phyloP scores from a whole-genome alignment of 2,113 vertebrate species.

The Ceyx cyanopectus region DNA sequence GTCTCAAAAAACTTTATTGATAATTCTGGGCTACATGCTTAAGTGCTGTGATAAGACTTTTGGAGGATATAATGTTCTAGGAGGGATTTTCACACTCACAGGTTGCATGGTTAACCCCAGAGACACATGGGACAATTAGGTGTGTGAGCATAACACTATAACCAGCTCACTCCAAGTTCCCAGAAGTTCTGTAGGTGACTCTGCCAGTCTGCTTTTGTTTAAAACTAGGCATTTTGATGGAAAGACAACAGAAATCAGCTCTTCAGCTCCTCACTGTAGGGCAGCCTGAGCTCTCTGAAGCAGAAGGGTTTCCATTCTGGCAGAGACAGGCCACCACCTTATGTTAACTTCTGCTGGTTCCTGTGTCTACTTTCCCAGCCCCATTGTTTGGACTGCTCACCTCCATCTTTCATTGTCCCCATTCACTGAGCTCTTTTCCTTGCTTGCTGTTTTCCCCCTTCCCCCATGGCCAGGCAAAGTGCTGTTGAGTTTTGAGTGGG shows the following conservation, averaged over 20 bases:
- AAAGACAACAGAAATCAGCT: neutral
- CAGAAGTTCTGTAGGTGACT: neutral
- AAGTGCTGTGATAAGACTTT: neutral
- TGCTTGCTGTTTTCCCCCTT: neutral
- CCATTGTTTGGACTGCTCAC: neutral
- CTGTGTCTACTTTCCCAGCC: neutral
- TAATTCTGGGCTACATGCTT: neutral
- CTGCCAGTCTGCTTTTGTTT: neutral
- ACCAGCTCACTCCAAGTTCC: neutral
- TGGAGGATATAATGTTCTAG: neutral
- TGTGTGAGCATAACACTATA: neutral
- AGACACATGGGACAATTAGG: fast-evolving
- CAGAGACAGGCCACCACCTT: neutral
- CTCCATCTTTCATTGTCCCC: neutral
- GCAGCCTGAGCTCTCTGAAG: neutral
- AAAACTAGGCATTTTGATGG: neutral
- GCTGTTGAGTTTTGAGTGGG: fast-evolving
- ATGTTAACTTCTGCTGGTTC: neutral
- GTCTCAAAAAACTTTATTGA: neutral
- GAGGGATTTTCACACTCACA: neutral
- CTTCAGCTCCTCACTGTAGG: neutral
- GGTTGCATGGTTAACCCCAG: neutral
- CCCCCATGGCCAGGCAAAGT: neutral
- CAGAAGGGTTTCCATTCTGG: neutral
- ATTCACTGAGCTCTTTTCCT: neutral